Evolutionary conservation across 2,888 invertebrate species (phyloP), one percentile per base, ranked within the genome.

Genomic region (Carpatolechia fugitivella): DNA sequence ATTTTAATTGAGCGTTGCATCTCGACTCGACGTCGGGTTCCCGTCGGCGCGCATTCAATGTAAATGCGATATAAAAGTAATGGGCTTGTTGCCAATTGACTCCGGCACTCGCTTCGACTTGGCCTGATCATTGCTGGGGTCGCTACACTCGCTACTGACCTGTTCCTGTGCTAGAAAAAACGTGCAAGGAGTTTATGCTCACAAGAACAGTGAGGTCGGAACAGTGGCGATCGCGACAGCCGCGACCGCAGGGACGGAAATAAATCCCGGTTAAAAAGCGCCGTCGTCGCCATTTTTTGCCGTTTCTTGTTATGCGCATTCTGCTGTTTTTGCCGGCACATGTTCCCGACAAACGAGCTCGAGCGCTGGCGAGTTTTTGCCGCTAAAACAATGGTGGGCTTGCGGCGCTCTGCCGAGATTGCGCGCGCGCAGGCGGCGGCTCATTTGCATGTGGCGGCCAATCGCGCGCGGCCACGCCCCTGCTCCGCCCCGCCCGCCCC

Each of bases 281-380:
- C 66, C 61, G 65, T 65, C 62, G 59, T 58, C 66, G 66, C 63
- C 62, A 66, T 69, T 88, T 88, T 88, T 84, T 86, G 80, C 74
- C 63, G 72, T 76, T 84, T 85, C 85, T 87, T 83, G 84, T 88
- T 83, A 78, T 82, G 80, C 78, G 78, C 76, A 83, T 85, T 80
- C 80, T 71, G 55, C 59, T 59, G 82, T 84, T 88, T 89, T 88
- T 87, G 84, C 74, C 55, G 65, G 62, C 58, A 66, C 76, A 68
- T 71, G 79, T 76, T 78, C 76, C 70, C 75, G 75, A 79, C 82
- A 80, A 80, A 77, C 82, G 76, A 79, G 80, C 72, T 69, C 66
- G 65, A 67, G 62, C 65, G 63, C 46, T 59, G 52, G 60, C 58
- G 62, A 56, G 79, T 80, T 82, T 83, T 80, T 82, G 72, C 64